Base-by-base conservation (phyloP, 2,888 invertebrate genomes). In the Caenorhabditis afra region DNA sequence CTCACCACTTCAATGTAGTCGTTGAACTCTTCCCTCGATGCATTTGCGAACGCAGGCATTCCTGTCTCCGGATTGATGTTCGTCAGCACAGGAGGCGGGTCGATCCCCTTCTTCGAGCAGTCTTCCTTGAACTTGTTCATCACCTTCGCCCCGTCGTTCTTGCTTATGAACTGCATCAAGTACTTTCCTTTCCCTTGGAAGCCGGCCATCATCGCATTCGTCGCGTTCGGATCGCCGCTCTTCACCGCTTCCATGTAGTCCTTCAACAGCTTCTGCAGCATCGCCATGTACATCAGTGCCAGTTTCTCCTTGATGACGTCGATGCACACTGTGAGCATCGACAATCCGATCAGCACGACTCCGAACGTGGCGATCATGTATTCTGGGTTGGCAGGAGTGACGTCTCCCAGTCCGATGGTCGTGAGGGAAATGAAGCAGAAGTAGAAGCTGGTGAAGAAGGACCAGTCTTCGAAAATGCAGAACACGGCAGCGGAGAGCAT, bases 401-500 rank as follows among this genome's bases (percentile, higher is more conserved):
- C 90, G 84, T 92, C 92, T 11, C 92, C 92, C 64, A 92, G 91
- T 1, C 92, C 88, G 23, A 89, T 88, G 0, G 89, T 87, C 52
- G 85, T 88, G 22, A 87, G 71, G 0, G 90, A 90, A 41, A 90
- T 89, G 81, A 90, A 88, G 77, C 89, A 89, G 71, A 90, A 90
- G 66, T 90, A 90, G 62, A 90, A 79, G 10, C 87, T 85, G 4
- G 88, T 90, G 71, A 86, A 89, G 75, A 86, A 89, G 57, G 77
- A 59, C 90, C 90, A 90, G 53, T 89, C 87, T 58, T 90, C 90
- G 81, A 88, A 88, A 10, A 88, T 50, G 64, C 89, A 88, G 91
- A 98, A 98, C 57, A 97, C 93, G 90, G 95, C 92, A 1, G 97
- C 96, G 14, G 97, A 97, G 67, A 95, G 94, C 89, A 95, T 93